Evolutionary conservation across 2,113 vertebrate species (phyloP), one percentile per base, ranked within the genome.

Genomic region (Laterallus jamaicensis): DNA sequence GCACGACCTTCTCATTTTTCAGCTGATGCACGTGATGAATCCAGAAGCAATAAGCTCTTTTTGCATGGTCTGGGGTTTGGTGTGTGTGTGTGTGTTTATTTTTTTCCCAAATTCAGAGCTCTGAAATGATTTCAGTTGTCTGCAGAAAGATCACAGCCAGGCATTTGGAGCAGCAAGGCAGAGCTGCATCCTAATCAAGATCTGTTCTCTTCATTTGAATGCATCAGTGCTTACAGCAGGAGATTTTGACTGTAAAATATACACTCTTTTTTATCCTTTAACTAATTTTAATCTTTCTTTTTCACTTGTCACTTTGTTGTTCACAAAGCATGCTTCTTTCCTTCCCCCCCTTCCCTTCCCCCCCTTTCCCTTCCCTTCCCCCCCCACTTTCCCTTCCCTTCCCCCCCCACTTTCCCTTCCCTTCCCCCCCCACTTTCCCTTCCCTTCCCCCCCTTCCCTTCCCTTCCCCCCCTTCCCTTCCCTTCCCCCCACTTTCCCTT

Each of bases 31-130:
- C 28, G 28, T 73, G 47, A 87, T 90, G 95, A 97, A 96, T 97
- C 94, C 96, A 96, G 83, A 95, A 94, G 87, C 95, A 84, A 56
- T 97, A 97, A 97, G 97, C 95, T 97, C 95, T 94, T 98, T 97
- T 95, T 96, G 94, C 98, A 98, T 92, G 97, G 93, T 97, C 93
- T 86, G 11, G 40, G 49, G 7, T 47, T 47, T 47, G 16, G 6
- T 35, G 35, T 35, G 35, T 35, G 35, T 7, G 35, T 35, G 35
- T 35, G 44, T 83, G 18, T 29, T 28, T 31, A 55, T 68, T 5
- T 31, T 56, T 49, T 3, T 3, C 47, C 91, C 82, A 93, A 63
- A 95, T 95, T 94, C 94, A 95, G 93, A 94, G 82, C 96, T 88
- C 76, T 93, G 88, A 95, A 93, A 70, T 47, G 62, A 31, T 95